These are phyloP conservation scores for Acanthosoma haemorrhoidale DNA, from an alignment of 2,888 invertebrate genomes.

Conservation along the genomic window DNA sequence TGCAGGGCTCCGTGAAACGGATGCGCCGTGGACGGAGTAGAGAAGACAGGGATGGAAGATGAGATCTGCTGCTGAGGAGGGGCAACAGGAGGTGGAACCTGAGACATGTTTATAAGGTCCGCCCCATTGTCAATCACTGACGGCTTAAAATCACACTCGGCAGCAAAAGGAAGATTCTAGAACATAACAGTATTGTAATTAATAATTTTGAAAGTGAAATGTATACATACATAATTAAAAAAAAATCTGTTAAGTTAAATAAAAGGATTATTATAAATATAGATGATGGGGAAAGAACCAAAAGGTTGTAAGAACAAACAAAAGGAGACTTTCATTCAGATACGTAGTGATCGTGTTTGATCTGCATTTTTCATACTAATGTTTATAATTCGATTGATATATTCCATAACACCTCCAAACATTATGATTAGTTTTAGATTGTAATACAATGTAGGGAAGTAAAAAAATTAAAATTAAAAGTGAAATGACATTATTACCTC, in stretches of 20 bases:
- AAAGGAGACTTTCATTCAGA: too few species aligned
- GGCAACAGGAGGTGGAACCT: conserved; percentile 21
- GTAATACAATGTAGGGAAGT: too few species aligned
- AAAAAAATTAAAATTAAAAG: too few species aligned
- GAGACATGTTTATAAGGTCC: neutral
- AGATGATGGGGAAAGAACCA: too few species aligned
- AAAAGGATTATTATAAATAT: too few species aligned
- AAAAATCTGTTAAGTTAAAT: neutral
- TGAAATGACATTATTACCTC: too few species aligned
- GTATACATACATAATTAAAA: conserved; percentile 3
- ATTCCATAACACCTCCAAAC: too few species aligned
- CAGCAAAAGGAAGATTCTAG: conserved; percentile 59
- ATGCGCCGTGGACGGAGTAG: neutral
- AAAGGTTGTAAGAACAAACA: too few species aligned
- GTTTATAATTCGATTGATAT: too few species aligned
- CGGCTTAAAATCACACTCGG: conserved; percentile 58
- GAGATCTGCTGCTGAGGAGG: conserved; percentile 49
- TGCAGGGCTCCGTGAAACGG: neutral
- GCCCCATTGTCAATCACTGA: conserved; percentile 6
- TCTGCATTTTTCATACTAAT: too few species aligned
- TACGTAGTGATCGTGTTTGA: too few species aligned
- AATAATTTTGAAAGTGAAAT: conserved; percentile 26
- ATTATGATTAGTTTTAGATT: too few species aligned
- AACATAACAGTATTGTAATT: conserved; percentile 41
- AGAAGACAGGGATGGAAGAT: neutral